These are phyloP conservation scores for Corvus moneduloides DNA, from an alignment of 2,113 vertebrate genomes.

Conservation along the genomic window DNA sequence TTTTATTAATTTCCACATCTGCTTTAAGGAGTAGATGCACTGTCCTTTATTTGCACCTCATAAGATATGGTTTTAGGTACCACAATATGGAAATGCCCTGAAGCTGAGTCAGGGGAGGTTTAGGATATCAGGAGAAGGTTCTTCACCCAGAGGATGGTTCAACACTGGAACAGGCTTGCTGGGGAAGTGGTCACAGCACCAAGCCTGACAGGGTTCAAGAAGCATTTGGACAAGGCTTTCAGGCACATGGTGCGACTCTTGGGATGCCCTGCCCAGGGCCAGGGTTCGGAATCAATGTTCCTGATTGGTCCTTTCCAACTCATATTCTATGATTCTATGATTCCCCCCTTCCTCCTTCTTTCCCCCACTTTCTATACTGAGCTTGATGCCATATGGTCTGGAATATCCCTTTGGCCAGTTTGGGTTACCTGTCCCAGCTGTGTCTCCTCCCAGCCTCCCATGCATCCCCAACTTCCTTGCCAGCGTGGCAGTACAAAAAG, in stretches of 20 bases:
- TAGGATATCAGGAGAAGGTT: not conserved
- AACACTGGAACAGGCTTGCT: not conserved
- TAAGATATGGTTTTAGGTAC: not conserved
- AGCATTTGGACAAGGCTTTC: not conserved
- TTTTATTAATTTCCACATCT: not conserved
- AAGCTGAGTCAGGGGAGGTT: not conserved
- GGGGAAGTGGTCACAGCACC: not conserved
- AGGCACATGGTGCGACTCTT: not conserved
- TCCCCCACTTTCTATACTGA: rapidly evolving
- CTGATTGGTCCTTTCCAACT: not conserved
- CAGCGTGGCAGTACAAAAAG: rapidly evolving
- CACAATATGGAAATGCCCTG: not conserved
- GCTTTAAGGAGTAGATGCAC: not conserved
- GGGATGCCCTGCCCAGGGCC: not conserved
- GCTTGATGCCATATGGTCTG: not conserved
- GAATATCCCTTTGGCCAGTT: not conserved
- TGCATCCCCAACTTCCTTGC: not conserved
- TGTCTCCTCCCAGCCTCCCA: not conserved
- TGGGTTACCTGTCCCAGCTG: not conserved
- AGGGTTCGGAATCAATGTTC: not conserved
- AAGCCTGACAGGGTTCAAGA: not conserved
- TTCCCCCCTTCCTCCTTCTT: not conserved
- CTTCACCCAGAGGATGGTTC: not conserved
- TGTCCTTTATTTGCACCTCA: not conserved
- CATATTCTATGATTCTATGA: not conserved